Evolutionary conservation across 1,140 invertebrate species (phyloP).

Genomic region (Glossosoma conforme): DNA sequence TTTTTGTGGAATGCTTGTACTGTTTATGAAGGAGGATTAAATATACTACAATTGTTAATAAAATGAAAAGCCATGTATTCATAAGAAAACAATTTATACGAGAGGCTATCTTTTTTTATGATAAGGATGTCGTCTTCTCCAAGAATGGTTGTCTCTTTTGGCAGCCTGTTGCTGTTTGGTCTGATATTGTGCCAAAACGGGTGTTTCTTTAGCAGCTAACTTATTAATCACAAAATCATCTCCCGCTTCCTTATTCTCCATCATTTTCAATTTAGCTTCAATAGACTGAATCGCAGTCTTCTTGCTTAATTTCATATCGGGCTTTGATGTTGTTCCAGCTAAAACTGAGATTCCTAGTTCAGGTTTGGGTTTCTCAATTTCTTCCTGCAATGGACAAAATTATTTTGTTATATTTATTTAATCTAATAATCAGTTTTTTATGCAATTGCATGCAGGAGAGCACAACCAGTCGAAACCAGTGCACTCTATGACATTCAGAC

Average conservation of each 20-base stretch:
- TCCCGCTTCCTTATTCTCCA: constrained; percentile 62
- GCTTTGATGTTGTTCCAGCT: constrained; percentile 64
- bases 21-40: too few species aligned
- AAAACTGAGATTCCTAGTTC: constrained; percentile 70
- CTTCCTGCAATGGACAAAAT: constrained; percentile 55
- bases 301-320: constrained; percentile 64
- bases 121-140: constrained; percentile 45
- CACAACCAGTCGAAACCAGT: too few species aligned
- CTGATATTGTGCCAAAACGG: constrained; percentile 63
- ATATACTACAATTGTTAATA: too few species aligned
- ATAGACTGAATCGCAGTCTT: constrained; percentile 79
- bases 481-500: too few species aligned
- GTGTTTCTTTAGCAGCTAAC: constrained; percentile 55
- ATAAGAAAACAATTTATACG: too few species aligned
- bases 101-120: constrained; percentile 48
- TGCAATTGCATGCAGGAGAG: too few species aligned
- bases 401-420: too few species aligned
- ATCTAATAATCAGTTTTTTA: too few species aligned
- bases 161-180: constrained; percentile 49
- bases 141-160: constrained; percentile 47
- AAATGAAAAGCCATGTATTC: too few species aligned
- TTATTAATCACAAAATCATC: constrained; percentile 71
- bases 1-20: too few species aligned
- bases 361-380: constrained; percentile 67
- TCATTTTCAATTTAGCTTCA: constrained; percentile 78